A percentile compares a stretch with the other conserved stretches of the same genome.
Conservation (phyloP, 2,797 vertebrate species). For the Naso thynnoides region DNA sequence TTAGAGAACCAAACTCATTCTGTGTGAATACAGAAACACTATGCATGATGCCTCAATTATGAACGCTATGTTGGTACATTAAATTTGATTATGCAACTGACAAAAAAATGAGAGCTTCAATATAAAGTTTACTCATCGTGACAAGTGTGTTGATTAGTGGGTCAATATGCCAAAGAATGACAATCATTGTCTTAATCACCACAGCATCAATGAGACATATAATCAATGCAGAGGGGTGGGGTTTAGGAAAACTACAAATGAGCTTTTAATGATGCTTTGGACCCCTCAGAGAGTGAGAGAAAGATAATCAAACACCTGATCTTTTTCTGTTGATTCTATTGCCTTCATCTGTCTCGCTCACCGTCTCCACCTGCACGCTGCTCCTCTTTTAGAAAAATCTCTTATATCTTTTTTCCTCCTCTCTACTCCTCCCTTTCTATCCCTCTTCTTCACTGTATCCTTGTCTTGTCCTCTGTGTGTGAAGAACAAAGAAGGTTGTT, state of each 20-base stretch:
- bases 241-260: constrained; percentile 56
- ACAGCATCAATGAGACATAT: constrained; percentile 50
- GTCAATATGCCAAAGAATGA: constrained; percentile 43
- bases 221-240: constrained; percentile 48
- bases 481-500: constrained; percentile 64
- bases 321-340: constrained; percentile 19
- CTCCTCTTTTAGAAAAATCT: not conserved
- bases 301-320: constrained; percentile 45
- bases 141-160: constrained; percentile 10
- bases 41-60: not conserved
- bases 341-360: not conserved
- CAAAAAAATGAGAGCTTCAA: not conserved
- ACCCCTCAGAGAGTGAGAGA: constrained; percentile 22
- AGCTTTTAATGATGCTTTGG: constrained; percentile 71
- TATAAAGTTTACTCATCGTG: not conserved
- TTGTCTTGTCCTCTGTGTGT: constrained; percentile 35
- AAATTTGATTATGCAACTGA: constrained; percentile 5
- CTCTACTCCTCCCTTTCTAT: not conserved
- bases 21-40: not conserved
- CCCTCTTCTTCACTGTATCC: not conserved
- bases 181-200: constrained; percentile 55
- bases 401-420: constrained; percentile 17
- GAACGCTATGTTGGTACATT: not conserved
- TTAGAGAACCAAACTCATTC: constrained; percentile 1
- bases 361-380: not conserved